phyloP scores from a whole-genome alignment of 2,888 invertebrate genomes.

The Deilephila elpenor region DNA sequence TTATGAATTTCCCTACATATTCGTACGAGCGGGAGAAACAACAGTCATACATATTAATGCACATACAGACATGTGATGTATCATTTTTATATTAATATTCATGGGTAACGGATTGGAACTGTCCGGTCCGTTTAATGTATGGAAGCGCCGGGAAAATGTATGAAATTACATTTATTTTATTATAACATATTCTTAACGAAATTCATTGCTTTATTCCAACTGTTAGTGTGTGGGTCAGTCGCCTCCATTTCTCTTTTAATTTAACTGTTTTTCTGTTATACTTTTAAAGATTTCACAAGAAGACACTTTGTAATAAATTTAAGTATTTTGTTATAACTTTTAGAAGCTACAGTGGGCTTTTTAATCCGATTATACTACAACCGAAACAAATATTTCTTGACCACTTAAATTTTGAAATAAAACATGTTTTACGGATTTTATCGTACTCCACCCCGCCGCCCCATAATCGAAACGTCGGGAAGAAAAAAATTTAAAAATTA shows the following conservation, averaged over 20 bases:
- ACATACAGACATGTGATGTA: constrained; percentile 53
- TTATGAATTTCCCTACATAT: constrained; percentile 19
- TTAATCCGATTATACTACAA: no score
- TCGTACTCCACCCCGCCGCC: no score
- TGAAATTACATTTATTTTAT: constrained; percentile 33
- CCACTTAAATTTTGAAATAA: no score
- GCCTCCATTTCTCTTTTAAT: neutral
- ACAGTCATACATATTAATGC: constrained; percentile 47
- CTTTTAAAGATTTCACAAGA: neutral
- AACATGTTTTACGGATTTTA: no score
- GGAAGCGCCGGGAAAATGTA: constrained; percentile 35
- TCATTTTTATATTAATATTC: constrained; percentile 69
- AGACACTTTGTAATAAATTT: no score
- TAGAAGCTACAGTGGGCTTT: no score
- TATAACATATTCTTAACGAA: constrained; percentile 14
- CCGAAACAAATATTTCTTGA: no score
- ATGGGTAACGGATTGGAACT: constrained; percentile 53
- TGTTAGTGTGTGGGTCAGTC: neutral
- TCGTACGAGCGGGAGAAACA: constrained; percentile 1
- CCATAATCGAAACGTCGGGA: no score
- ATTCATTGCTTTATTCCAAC: constrained; percentile 1
- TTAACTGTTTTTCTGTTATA: neutral
- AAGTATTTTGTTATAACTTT: no score
- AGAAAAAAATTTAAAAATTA: no score
- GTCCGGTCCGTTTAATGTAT: constrained; percentile 55